Evolutionary conservation across 2,888 invertebrate species (phyloP).

Genomic region (Pandemis heparana): DNA sequence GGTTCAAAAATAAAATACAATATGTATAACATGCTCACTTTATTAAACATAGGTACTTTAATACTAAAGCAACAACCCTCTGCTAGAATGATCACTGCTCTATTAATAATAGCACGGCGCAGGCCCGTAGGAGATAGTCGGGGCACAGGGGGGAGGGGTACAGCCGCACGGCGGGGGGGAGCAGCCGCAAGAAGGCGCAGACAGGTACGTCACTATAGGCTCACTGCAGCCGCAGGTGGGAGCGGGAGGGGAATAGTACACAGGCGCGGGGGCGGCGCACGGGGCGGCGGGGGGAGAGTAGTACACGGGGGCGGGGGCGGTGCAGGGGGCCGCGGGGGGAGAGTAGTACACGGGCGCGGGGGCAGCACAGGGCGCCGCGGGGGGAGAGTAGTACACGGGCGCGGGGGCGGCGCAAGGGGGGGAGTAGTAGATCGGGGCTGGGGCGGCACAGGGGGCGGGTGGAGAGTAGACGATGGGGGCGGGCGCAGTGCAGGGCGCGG

Average conservation of each 20-base stretch:
- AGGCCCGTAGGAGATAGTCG: conserved; percentile 31
- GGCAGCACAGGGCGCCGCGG: conserved; percentile 4
- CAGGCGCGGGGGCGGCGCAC: too few relatives aligned
- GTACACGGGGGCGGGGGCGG: too few relatives aligned
- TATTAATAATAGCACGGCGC: not conserved
- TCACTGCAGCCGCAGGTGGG: too few relatives aligned
- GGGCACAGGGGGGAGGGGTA: conserved; percentile 32
- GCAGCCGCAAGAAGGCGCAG: too few relatives aligned
- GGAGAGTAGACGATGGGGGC: not conserved
- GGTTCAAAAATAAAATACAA: too few relatives aligned
- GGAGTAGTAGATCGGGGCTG: conserved; percentile 46
- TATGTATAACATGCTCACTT: too few relatives aligned
- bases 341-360: not conserved
- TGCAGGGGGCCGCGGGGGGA: conserved; percentile 6
- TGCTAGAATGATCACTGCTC: not conserved
- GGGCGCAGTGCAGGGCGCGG: conserved; percentile 30
- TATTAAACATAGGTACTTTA: too few relatives aligned
- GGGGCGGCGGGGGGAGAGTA: too few relatives aligned
- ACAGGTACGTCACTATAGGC: too few relatives aligned
- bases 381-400: conserved; percentile 3
- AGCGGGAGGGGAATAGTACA: too few relatives aligned
- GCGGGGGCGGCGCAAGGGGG: not conserved
- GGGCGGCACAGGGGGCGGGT: conserved; percentile 35
- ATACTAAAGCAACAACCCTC: too few relatives aligned
- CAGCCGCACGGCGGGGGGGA: conserved; percentile 33